Conservation (phyloP, 23 tunicate genomes). For the Phallusia fumigata region DNA sequence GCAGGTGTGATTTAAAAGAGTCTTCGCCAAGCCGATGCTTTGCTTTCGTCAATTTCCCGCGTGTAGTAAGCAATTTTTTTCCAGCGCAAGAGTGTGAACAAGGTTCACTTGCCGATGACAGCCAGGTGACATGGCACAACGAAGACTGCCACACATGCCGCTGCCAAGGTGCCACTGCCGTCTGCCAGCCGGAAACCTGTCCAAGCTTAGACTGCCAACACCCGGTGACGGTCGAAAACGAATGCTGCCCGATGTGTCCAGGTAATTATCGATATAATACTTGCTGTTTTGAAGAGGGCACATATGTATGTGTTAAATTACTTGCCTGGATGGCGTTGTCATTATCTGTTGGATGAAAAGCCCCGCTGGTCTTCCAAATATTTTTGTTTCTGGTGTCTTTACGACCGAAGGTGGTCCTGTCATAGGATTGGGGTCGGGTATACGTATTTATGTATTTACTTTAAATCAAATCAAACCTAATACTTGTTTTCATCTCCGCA, state of each 20-base stretch:
- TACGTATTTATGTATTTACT: too few species aligned
- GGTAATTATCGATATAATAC: slow-evolving; percentile 43
- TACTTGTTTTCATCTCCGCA: background rate
- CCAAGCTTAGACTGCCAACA: slow-evolving; percentile 59
- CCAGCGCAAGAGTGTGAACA: slow-evolving; percentile 41
- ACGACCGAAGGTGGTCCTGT: too few species aligned
- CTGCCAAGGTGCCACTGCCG: slow-evolving; percentile 34
- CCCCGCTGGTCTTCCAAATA: background rate
- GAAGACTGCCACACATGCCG: slow-evolving; percentile 58
- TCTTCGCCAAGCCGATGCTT: too few species aligned
- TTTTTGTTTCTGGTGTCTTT: too few species aligned
- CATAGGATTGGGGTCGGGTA: too few species aligned
- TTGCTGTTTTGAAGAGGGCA: too few species aligned
- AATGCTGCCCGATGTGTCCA: slow-evolving; percentile 90
- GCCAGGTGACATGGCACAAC: slow-evolving; percentile 51
- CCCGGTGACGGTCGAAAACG: slow-evolving; percentile 59
- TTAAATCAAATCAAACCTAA: background rate
- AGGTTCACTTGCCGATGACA: slow-evolving; percentile 26
- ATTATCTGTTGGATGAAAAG: too few species aligned
- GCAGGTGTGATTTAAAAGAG: too few species aligned
- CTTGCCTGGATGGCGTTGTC: too few species aligned
- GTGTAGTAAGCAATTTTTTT: too few species aligned
- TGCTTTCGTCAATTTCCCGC: too few species aligned
- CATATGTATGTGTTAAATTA: too few species aligned
- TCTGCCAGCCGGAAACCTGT: slow-evolving; percentile 52